Base-by-base conservation (phyloP, 2,888 invertebrate species). In the Sphecodes monilicornis region DNA sequence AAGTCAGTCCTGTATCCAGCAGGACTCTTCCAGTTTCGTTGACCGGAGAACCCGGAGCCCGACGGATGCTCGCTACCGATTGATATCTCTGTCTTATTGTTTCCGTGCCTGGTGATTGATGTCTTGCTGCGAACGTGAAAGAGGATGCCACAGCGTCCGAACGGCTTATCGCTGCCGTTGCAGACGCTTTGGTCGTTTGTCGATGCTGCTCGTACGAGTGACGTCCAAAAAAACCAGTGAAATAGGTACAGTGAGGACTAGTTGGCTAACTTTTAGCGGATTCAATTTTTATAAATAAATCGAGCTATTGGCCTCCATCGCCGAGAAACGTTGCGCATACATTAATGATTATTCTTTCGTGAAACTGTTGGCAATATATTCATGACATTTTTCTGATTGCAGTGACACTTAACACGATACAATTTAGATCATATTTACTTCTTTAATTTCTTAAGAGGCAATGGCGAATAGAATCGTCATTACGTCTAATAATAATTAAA, bases 11-110 rank as follows among this genome's bases (percentile, higher is more conserved):
- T 68, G 68, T 68, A 39, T 5, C 57, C 29, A 72, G 50, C 43
- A 18, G 50, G 29, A 80, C 39, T 32, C 43, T 74, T 57, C 70
- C 66, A 66, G 54, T 29, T 77, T 78, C 72, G 68, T 68, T 73
- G 43, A 64, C 41, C 32, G 22, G 41, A 54, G 39, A 36, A 36
- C 54, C 3, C 43, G 50, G 50, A 10, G 46, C 18, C 29, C n/a
- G 36, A 41, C 64, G 8, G 66, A 50, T 36, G 41, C 43, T 11
- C 22, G 39, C 3, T 32, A 29, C 54, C 50, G 41, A 50, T 46
- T 26, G 79, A 71, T 57, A 64, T 32, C 60, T 41, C 50, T 74
- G 50, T 73, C 39, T 54, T 73, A 57, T 39, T 73, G 54, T 57
- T 57, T 54, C 36, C 54, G 64, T 32, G 32, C 29, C 16, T 46